A percentile compares a stretch with the other conserved stretches of the same genome.
phyloP scores from a whole-genome alignment of 2,113 vertebrate genomes.

The Parus major region DNA sequence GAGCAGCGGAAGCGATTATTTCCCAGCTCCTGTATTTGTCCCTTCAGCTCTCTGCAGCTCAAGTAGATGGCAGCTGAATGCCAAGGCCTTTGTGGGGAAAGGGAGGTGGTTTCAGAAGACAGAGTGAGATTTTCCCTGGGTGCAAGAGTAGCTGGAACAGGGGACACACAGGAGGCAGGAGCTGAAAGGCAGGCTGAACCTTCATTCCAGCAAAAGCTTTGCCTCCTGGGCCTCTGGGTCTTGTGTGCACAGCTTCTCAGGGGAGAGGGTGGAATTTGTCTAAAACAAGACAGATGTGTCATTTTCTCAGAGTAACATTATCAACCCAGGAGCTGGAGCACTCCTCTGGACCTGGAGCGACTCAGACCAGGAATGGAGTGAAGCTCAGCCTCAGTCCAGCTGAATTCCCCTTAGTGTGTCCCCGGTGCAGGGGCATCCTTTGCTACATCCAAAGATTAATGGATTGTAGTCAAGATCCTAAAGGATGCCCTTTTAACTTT shows the following conservation, averaged over 20 bases:
- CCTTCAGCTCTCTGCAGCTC: not conserved
- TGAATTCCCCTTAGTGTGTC: not conserved
- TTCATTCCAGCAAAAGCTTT: not conserved
- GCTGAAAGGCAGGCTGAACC: not conserved
- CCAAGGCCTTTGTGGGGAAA: not conserved
- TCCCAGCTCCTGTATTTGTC: not conserved
- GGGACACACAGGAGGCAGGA: not conserved
- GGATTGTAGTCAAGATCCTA: not conserved
- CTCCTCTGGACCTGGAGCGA: rapidly evolving
- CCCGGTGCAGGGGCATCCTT: not conserved
- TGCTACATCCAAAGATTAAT: not conserved
- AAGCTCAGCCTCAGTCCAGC: not conserved
- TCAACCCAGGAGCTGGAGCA: not conserved
- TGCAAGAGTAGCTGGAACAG: not conserved
- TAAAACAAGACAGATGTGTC: not conserved
- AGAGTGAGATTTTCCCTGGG: not conserved
- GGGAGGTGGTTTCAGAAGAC: not conserved
- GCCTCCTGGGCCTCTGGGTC: not conserved
- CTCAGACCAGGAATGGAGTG: not conserved
- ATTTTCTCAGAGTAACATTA: not conserved
- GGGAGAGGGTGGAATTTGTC: not conserved
- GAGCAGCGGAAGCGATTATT: rapidly evolving
- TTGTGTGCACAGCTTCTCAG: not conserved
- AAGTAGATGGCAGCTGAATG: not conserved
- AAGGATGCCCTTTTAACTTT: not conserved